Percentiles rank a stretch among this genome's conserved stretches.
Evolutionary conservation across 2,888 invertebrate species (phyloP).

Genomic region (Phengaris alcon): DNA sequence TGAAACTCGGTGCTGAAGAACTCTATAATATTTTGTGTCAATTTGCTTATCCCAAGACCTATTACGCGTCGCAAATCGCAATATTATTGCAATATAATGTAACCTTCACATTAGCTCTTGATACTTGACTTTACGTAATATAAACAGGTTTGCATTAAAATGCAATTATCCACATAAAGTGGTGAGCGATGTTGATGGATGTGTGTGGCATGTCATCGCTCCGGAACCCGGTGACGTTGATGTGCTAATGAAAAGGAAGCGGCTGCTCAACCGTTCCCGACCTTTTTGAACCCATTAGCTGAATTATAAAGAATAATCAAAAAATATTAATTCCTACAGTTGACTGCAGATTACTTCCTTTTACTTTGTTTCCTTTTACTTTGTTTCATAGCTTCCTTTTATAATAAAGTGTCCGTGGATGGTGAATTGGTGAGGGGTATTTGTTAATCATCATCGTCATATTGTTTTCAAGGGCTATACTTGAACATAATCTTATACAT

Average conservation of each 20-base stretch:
- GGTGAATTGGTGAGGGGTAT: too few species aligned
- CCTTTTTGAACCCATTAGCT: conserved; percentile 48
- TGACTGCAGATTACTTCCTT: too few species aligned
- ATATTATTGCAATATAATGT: conserved; percentile 14
- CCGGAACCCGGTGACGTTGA: conserved; percentile 45
- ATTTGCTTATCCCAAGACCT: not conserved
- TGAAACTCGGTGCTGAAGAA: not conserved
- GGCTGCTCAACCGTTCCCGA: conserved; percentile 42
- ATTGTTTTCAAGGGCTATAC: too few species aligned
- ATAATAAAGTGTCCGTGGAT: too few species aligned
- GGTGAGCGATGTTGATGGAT: conserved; percentile 41
- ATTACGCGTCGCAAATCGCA: conserved; percentile 9
- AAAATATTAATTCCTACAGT: too few species aligned
- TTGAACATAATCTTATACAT: too few species aligned
- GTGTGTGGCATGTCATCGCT: conserved; percentile 40
- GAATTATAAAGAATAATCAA: conserved; percentile 35
- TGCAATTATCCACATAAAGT: conserved; percentile 39
- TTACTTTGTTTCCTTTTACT: too few species aligned
- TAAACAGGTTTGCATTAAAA: conserved; percentile 44
- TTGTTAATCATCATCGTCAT: too few species aligned
- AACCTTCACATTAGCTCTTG: conserved; percentile 27
- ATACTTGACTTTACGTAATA: conserved; percentile 25
- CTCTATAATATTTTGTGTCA: not conserved
- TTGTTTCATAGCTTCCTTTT: too few species aligned
- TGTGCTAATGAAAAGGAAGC: conserved; percentile 49